Evolutionary conservation across 92 coral and sea anemone species (phyloP).

Genomic region (Metridium senile): DNA sequence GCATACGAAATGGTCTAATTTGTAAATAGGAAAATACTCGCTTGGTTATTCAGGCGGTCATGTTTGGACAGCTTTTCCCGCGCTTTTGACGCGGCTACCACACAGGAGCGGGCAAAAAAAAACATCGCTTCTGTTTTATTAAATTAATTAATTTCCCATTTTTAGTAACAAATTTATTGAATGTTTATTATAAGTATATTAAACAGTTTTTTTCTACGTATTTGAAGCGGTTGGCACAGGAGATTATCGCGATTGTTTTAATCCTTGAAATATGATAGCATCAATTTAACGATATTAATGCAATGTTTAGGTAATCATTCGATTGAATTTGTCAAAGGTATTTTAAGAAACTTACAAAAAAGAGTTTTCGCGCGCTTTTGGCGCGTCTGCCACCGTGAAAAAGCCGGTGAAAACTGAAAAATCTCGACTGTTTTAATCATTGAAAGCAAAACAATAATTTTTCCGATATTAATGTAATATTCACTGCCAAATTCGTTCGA

Average conservation of each 20-base stretch:
- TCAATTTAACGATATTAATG: not conserved
- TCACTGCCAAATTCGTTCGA: not conserved
- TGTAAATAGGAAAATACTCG: not conserved
- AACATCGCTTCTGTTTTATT: too few species aligned
- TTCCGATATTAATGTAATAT: not conserved
- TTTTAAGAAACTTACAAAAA: not conserved
- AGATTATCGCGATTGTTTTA: too few species aligned
- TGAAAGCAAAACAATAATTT: too few species aligned
- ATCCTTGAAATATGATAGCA: not conserved
- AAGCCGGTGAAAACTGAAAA: too few species aligned
- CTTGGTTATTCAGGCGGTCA: not conserved
- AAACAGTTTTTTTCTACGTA: not conserved
- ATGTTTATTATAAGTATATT: too few species aligned
- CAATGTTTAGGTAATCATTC: not conserved
- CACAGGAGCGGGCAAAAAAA: not conserved
- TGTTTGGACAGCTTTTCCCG: constrained; percentile 14
- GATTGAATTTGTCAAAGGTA: not conserved
- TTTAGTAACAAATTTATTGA: too few species aligned
- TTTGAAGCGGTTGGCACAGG: not conserved
- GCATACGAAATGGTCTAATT: not conserved
- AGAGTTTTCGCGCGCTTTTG: too few species aligned
- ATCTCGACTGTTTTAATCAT: too few species aligned
- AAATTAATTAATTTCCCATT: too few species aligned
- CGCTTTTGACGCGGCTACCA: constrained; percentile 21
- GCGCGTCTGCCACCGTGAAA: too few species aligned